Percentiles rank a stretch among this genome's conserved stretches.
These are phyloP conservation scores for Chloebia gouldiae DNA, from an alignment of 2,113 vertebrate genomes.

Conservation along the genomic window DNA sequence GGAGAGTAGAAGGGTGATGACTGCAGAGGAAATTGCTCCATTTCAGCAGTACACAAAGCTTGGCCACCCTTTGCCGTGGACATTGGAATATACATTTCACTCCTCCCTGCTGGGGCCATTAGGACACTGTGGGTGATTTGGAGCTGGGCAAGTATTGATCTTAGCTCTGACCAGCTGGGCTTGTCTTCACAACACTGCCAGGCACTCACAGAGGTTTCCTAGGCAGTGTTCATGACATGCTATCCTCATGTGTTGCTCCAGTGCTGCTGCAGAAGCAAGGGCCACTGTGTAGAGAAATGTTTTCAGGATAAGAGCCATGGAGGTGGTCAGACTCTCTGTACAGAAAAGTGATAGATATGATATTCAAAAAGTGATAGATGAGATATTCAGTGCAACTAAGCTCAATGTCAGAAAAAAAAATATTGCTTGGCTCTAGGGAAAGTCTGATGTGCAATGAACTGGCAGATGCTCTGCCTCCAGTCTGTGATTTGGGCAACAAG, in stretches of 20 bases:
- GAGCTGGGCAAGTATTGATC: neutral
- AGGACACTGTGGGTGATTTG: rapidly evolving
- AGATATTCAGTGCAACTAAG: neutral
- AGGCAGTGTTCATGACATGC: rapidly evolving
- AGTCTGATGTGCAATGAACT: neutral
- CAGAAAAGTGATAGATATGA: neutral
- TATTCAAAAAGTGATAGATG: neutral
- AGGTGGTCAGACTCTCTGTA: neutral
- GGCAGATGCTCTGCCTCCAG: neutral
- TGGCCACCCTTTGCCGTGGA: neutral
- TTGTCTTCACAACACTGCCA: neutral
- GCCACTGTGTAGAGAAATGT: neutral
- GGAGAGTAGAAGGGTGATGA: neutral
- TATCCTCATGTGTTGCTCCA: neutral
- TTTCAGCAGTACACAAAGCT: neutral
- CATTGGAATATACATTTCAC: neutral
- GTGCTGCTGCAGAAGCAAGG: neutral
- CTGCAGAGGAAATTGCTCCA: neutral
- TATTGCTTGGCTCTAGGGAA: neutral
- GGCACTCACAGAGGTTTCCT: neutral
- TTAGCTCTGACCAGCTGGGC: neutral
- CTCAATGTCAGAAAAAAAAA: neutral
- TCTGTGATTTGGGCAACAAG: neutral
- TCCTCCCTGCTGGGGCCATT: neutral
- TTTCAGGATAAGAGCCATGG: neutral